phyloP scores from a whole-genome alignment of 2,888 invertebrate genomes.

The Subacronicta megacephala region DNA sequence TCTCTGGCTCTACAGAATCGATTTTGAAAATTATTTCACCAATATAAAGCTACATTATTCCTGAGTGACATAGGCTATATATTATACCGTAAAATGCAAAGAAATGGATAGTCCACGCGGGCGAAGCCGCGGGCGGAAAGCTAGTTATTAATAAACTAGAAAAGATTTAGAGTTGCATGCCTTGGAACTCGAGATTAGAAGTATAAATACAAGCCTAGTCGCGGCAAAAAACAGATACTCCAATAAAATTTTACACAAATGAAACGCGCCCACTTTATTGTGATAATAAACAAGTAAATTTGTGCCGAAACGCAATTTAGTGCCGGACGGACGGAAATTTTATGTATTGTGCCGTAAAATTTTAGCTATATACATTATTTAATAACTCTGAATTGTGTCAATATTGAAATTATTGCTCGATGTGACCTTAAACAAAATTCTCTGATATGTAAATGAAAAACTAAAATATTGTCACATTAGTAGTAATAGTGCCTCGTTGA shows the following conservation, averaged over 20 bases:
- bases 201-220: slow-evolving; percentile 13
- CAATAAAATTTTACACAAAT: slow-evolving; percentile 57
- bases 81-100: too few relatives aligned
- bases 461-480: too few relatives aligned
- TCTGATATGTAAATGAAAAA: background rate
- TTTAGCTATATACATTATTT: slow-evolving; percentile 60
- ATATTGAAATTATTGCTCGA: slow-evolving; percentile 21
- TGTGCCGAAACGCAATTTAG: slow-evolving; percentile 62
- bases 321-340: slow-evolving; percentile 56
- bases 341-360: slow-evolving; percentile 53
- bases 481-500: too few relatives aligned
- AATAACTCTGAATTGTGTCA: slow-evolving; percentile 39
- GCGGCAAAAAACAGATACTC: slow-evolving; percentile 21
- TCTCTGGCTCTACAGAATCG: too few relatives aligned
- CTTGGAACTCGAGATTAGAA: too few relatives aligned
- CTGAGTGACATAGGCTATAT: too few relatives aligned
- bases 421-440: background rate
- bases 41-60: too few relatives aligned
- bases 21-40: too few relatives aligned
- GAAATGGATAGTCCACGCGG: too few relatives aligned
- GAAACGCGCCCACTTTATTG: slow-evolving; percentile 58
- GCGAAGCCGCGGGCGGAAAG: too few relatives aligned
- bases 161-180: too few relatives aligned
- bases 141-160: too few relatives aligned
- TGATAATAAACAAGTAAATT: slow-evolving; percentile 62